Evolutionary conservation across 2,888 invertebrate genomes (phyloP), one percentile per base, ranked within the genome.

Genomic region (Parascotia fuliginaria): DNA sequence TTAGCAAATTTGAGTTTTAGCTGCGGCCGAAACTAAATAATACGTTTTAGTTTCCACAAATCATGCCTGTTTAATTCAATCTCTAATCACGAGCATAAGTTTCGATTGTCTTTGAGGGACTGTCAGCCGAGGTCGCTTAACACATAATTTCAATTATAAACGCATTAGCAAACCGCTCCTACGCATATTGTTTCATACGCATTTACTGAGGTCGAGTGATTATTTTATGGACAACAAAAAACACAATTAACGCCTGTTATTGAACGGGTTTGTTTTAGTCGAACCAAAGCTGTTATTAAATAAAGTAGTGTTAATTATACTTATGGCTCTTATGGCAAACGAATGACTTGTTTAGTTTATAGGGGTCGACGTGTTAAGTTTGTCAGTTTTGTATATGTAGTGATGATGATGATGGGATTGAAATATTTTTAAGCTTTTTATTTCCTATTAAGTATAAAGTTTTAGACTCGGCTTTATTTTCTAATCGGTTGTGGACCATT

Each of bases 61-160:
- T n/a, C n/a, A n/a, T n/a, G n/a, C n/a, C n/a, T n/a, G n/a, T n/a
- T n/a, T n/a, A n/a, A n/a, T n/a, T n/a, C n/a, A n/a, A n/a, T n/a
- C n/a, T n/a, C n/a, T n/a, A n/a, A n/a, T n/a, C n/a, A n/a, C n/a
- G n/a, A n/a, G n/a, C n/a, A n/a, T n/a, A n/a, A n/a, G n/a, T n/a
- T n/a, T n/a, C n/a, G n/a, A n/a, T n/a, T 65, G 81, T 80, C 72
- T 75, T 76, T 65, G 65, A 41, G 40, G 47, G 60, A 72, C 60
- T 64, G 51, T 68, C 56, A 47, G 49, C 48, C 72, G 70, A 75
- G 75, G 75, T 67, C 73, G 50, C 56, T 61, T 58, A 63, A 63
- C 44, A 60, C 52, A 70, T 71, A 71, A 68, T 69, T 79, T 78
- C 77, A 81, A 87, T 86, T 87, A 88, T 78, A 85, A 83, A 78